These are phyloP conservation scores for Tauraco erythrolophus DNA, from an alignment of 2,113 vertebrate genomes.

Conservation along the genomic window DNA sequence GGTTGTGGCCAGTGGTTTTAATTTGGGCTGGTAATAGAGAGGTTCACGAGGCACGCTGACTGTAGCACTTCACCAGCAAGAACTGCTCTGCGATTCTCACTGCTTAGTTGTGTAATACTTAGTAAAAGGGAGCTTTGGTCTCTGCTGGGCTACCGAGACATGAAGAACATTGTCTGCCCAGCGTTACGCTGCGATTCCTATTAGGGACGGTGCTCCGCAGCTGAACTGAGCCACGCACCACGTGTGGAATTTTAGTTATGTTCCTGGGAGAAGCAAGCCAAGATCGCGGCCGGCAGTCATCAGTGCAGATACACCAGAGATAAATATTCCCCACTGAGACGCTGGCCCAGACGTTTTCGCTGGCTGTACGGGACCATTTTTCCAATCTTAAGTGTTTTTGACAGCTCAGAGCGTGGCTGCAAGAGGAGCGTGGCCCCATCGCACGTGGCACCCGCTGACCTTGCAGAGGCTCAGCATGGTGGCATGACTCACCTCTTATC, in stretches of 20 bases:
- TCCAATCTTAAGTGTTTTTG: neutral
- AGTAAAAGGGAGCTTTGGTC: neutral
- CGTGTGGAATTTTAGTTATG: conserved; percentile 61
- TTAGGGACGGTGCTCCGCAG: conserved; percentile 44
- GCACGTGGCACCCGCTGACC: neutral
- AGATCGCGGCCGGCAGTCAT: neutral
- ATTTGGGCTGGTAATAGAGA: neutral
- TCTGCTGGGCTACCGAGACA: neutral
- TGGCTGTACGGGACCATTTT: neutral
- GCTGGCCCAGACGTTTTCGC: neutral
- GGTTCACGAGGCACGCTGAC: neutral
- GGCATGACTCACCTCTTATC: neutral
- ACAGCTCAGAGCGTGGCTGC: neutral
- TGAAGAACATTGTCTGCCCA: neutral
- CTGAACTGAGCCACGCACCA: conserved; percentile 42
- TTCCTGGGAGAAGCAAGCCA: conserved; percentile 45
- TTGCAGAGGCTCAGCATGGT: neutral
- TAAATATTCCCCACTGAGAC: neutral
- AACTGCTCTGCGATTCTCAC: neutral
- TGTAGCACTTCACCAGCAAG: neutral
- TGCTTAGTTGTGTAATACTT: neutral
- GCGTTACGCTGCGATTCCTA: neutral
- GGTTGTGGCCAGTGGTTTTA: neutral
- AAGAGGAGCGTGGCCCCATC: neutral
- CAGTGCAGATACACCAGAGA: conserved; percentile 29